Percentiles rank a stretch among this genome's conserved stretches.
phyloP scores from a whole-genome alignment of 1,140 invertebrate genomes.

The Pectinophora gossypiella region DNA sequence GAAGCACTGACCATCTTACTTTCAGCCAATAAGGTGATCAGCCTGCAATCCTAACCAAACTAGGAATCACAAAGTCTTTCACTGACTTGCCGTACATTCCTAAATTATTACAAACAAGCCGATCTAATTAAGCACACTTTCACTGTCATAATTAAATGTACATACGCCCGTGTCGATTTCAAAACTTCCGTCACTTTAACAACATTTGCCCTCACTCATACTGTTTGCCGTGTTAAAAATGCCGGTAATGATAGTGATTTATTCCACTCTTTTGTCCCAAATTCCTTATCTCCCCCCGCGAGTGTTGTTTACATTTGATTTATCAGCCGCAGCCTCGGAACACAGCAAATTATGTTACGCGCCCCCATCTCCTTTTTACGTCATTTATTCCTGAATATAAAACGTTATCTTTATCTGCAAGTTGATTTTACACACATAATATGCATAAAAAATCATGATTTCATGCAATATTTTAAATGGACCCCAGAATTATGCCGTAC shows the following conservation, averaged over 20 bases:
- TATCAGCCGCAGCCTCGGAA: slow-evolving; percentile 23
- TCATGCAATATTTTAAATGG: background rate
- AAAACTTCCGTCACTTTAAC: no score
- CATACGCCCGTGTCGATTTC: no score
- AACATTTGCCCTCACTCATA: no score
- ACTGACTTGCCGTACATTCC: no score
- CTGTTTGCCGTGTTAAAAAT: slow-evolving; percentile 11
- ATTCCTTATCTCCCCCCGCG: slow-evolving; percentile 29
- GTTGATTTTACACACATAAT: slow-evolving; percentile 13
- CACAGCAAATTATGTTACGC: slow-evolving; percentile 35
- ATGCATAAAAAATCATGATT: background rate
- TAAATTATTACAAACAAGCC: no score
- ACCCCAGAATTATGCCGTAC: background rate
- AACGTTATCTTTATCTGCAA: slow-evolving; percentile 19
- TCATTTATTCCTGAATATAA: slow-evolving; percentile 30
- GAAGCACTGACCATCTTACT: no score
- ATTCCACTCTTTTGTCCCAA: slow-evolving; percentile 30
- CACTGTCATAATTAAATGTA: no score
- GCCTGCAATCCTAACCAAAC: no score
- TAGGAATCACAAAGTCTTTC: no score
- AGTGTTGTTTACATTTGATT: slow-evolving; percentile 37
- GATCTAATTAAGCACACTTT: no score
- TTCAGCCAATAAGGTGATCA: no score
- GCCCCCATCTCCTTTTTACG: slow-evolving; percentile 23
- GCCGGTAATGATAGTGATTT: slow-evolving; percentile 27